phyloP scores from a whole-genome alignment of 2,797 vertebrate species.

The Vipera ursinii region DNA sequence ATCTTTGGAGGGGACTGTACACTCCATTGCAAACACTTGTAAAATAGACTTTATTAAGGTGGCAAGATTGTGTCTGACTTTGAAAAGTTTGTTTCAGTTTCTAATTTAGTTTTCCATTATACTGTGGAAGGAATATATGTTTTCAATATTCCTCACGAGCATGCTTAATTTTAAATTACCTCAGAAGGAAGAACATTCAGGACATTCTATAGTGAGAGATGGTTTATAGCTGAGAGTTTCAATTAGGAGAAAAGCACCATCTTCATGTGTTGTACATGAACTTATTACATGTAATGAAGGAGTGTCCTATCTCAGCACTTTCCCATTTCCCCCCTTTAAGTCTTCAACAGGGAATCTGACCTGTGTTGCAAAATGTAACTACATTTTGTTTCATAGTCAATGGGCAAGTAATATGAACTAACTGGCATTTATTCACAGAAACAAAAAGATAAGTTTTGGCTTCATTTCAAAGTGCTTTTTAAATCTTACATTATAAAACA shows the following conservation, averaged over 20 bases:
- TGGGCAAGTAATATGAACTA: background rate
- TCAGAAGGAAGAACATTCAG: background rate
- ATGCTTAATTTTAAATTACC: background rate
- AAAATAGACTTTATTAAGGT: background rate
- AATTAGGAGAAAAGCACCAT: background rate
- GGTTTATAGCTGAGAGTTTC: background rate
- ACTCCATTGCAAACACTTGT: background rate
- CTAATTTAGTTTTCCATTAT: background rate
- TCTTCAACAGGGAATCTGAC: background rate
- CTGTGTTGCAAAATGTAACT: background rate
- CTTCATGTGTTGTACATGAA: background rate
- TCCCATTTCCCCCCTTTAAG: background rate
- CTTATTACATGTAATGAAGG: background rate
- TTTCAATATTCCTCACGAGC: constrained; percentile 26
- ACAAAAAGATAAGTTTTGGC: background rate
- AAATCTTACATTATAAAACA: background rate
- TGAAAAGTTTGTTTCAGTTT: constrained; percentile 3
- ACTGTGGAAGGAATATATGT: constrained; percentile 21
- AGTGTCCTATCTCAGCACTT: too few species aligned
- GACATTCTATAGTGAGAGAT: background rate
- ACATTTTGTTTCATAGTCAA: background rate
- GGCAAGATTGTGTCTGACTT: constrained; percentile 10
- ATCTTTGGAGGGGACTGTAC: background rate
- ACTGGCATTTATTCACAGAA: background rate
- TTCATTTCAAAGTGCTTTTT: background rate